Percentiles rank a stretch among this genome's conserved stretches.
phyloP scores from a whole-genome alignment of 2,888 invertebrate genomes.

The Chrysolina haemoptera region DNA sequence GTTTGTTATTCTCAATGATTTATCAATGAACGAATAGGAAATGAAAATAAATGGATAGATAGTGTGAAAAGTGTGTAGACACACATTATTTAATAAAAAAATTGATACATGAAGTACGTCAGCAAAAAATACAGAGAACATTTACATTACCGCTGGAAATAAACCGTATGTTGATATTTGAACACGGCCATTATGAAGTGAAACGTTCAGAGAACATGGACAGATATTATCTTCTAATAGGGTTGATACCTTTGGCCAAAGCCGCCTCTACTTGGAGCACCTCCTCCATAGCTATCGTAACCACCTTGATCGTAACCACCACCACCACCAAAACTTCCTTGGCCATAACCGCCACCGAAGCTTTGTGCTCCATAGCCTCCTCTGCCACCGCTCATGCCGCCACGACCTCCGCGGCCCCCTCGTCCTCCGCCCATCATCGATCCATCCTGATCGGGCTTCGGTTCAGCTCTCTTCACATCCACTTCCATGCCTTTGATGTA shows the following conservation, averaged over 20 bases:
- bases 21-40: too few species aligned
- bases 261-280: conserved; percentile 64
- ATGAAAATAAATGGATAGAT: too few species aligned
- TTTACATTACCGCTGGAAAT: too few species aligned
- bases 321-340: conserved; percentile 64
- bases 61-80: too few species aligned
- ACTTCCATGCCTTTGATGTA: conserved; percentile 94
- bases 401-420: conserved; percentile 59
- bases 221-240: conserved; percentile 68
- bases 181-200: not conserved
- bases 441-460: conserved; percentile 82
- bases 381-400: conserved; percentile 75
- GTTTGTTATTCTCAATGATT: too few species aligned
- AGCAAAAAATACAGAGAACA: too few species aligned
- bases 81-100: too few species aligned
- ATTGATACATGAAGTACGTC: too few species aligned
- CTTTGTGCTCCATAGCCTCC: not conserved
- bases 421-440: conserved; percentile 58
- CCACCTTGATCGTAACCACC: conserved; percentile 52
- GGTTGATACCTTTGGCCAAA: conserved; percentile 92
- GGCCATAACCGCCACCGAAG: conserved; percentile 71
- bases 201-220: not conserved
- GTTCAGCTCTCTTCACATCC: conserved; percentile 95
- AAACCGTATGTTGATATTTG: too few species aligned
- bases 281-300: conserved; percentile 73